phyloP scores from a whole-genome alignment of 2,797 vertebrate species.

The Caiman crocodilus region DNA sequence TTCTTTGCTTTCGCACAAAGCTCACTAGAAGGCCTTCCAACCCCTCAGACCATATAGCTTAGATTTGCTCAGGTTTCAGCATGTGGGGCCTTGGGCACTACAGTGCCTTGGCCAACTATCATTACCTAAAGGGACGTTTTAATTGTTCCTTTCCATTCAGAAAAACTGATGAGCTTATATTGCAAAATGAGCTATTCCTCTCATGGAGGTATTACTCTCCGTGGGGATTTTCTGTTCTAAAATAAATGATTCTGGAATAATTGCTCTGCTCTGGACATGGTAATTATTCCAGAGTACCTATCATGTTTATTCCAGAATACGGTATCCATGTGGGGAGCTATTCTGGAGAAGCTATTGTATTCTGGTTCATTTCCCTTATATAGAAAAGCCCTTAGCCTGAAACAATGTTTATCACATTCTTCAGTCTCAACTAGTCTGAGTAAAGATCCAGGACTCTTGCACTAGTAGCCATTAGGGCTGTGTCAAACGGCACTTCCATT shows the following conservation, averaged over 20 bases:
- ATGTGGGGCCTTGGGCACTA: not conserved
- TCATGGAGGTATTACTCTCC: too few relatives aligned
- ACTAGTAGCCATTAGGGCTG: too few relatives aligned
- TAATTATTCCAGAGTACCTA: not conserved
- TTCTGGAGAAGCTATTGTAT: not conserved
- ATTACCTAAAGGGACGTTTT: not conserved
- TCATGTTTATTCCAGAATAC: not conserved
- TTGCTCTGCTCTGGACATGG: not conserved
- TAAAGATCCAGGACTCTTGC: not conserved
- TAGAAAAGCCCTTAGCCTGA: not conserved
- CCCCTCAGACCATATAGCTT: not conserved
- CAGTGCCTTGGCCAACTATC: not conserved
- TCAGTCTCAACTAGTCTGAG: not conserved
- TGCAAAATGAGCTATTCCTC: not conserved
- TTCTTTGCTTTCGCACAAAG: too few relatives aligned
- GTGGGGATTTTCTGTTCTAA: too few relatives aligned
- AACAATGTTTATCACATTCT: not conserved
- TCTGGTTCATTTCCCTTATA: not conserved
- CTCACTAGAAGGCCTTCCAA: too few relatives aligned
- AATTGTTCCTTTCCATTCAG: not conserved
- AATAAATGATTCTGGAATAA: not conserved
- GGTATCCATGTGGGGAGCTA: accelerated
- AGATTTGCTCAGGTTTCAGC: not conserved
- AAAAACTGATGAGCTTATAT: not conserved
- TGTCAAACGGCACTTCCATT: too few relatives aligned